Percentiles rank a stretch among this genome's conserved stretches.
Conservation (phyloP, 2,888 invertebrate species). For the Drosophila merina region DNA sequence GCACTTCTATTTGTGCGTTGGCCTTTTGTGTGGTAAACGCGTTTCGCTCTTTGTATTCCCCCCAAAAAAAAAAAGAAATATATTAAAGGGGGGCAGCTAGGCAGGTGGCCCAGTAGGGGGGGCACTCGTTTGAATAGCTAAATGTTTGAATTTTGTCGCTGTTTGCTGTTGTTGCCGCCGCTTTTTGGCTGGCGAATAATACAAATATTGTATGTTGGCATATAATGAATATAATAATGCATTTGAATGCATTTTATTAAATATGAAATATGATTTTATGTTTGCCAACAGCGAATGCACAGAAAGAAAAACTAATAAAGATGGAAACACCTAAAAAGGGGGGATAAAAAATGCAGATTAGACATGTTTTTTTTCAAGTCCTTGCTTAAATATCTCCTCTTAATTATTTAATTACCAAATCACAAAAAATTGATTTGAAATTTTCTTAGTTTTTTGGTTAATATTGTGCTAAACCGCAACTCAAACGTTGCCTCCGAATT, state of each 20-base stretch:
- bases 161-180: conserved; percentile 37
- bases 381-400: too few relatives aligned
- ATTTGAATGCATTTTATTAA: conserved; percentile 70
- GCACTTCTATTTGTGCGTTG: conserved; percentile 53
- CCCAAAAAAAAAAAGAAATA: conserved; percentile 15
- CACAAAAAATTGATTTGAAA: neutral
- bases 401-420: too few relatives aligned
- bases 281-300: conserved; percentile 52
- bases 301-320: neutral
- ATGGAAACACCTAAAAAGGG: too few relatives aligned
- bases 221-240: conserved; percentile 72
- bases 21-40: conserved; percentile 73
- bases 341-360: too few relatives aligned
- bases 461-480: conserved; percentile 29
- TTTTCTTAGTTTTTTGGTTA: neutral
- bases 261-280: conserved; percentile 69
- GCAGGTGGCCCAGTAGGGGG: too few relatives aligned
- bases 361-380: too few relatives aligned
- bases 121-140: conserved; percentile 45
- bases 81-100: neutral
- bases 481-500: conserved; percentile 53
- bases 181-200: conserved; percentile 54
- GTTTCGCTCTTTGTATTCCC: conserved; percentile 63
- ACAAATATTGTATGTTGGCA: conserved; percentile 57
- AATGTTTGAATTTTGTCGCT: conserved; percentile 46